A percentile compares a stretch with the other conserved stretches of the same genome.
These are phyloP conservation scores for Mya arenaria DNA, from an alignment of 1,140 invertebrate species.

Conservation along the genomic window DNA sequence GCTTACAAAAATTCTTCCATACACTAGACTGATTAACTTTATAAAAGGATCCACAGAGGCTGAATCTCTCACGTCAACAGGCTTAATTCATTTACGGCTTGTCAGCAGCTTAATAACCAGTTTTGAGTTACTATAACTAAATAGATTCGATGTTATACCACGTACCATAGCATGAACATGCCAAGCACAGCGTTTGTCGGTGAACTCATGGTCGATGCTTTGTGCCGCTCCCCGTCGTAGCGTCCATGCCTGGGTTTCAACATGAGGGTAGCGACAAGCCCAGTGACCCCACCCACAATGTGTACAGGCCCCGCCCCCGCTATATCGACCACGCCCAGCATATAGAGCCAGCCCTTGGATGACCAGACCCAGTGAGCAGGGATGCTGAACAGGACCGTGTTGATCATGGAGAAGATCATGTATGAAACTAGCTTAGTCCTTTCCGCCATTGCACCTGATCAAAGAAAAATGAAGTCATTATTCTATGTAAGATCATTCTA, in stretches of 20 bases:
- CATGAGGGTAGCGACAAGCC: slow-evolving; percentile 94
- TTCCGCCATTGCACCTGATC: slow-evolving; percentile 84
- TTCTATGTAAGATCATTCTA: too few relatives aligned
- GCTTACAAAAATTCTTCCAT: too few relatives aligned
- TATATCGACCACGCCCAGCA: slow-evolving; percentile 83
- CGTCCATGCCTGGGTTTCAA: slow-evolving; percentile 92
- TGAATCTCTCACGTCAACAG: too few relatives aligned
- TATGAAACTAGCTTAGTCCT: slow-evolving; percentile 83
- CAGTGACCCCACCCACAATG: slow-evolving; percentile 89
- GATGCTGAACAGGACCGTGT: slow-evolving; percentile 92
- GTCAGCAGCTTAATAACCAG: too few relatives aligned
- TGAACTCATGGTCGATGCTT: slow-evolving; percentile 89
- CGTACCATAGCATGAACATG: slow-evolving; percentile 92
- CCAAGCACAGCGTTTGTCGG: slow-evolving; percentile 96
- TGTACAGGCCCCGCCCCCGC: slow-evolving; percentile 93
- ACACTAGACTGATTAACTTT: too few relatives aligned
- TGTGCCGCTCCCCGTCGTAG: slow-evolving; percentile 86
- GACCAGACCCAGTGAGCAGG: slow-evolving; percentile 91
- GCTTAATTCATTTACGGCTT: too few relatives aligned
- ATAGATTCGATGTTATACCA: too few relatives aligned
- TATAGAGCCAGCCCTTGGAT: slow-evolving; percentile 67
- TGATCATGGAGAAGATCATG: slow-evolving; percentile 83
- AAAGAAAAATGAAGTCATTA: too few relatives aligned
- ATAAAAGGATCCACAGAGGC: too few relatives aligned
- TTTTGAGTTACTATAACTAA: too few relatives aligned